These are phyloP conservation scores for Amphibalanus amphitrite DNA, from an alignment of 1,140 invertebrate genomes.

Conservation along the genomic window DNA sequence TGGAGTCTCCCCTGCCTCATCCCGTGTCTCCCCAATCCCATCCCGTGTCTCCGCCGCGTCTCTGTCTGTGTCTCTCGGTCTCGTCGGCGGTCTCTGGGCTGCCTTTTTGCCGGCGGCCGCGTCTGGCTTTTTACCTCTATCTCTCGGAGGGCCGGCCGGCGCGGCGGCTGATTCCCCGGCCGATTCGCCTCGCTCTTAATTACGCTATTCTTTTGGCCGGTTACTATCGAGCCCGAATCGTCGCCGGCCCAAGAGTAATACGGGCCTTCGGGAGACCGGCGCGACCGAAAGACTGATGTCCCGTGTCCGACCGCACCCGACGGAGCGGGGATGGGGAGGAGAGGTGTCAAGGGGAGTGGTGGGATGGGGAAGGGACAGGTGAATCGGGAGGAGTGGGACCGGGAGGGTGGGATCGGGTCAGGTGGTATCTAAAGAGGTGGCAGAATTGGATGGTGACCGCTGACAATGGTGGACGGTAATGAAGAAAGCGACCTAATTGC, in stretches of 20 bases:
- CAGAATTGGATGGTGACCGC: no score
- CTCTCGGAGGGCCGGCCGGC: background rate
- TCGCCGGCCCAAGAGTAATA: background rate
- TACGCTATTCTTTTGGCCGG: background rate
- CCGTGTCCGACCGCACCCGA: background rate
- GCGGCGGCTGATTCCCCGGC: background rate
- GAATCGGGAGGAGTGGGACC: no score
- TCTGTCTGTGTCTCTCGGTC: background rate
- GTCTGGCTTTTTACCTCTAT: background rate
- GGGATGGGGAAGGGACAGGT: no score
- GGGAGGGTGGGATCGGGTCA: no score
- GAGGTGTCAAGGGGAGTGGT: no score
- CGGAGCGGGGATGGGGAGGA: no score
- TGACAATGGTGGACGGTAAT: no score
- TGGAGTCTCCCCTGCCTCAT: no score
- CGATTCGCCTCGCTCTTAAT: background rate
- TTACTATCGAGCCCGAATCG: background rate
- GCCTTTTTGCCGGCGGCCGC: background rate
- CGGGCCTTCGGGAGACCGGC: no score
- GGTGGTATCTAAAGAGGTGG: no score
- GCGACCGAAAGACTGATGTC: background rate
- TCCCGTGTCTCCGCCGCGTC: background rate
- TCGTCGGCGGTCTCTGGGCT: background rate
- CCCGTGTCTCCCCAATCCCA: background rate
- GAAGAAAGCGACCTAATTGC: no score